Conservation (phyloP, 2,888 invertebrate species). For the Drymonia ruficornis region DNA sequence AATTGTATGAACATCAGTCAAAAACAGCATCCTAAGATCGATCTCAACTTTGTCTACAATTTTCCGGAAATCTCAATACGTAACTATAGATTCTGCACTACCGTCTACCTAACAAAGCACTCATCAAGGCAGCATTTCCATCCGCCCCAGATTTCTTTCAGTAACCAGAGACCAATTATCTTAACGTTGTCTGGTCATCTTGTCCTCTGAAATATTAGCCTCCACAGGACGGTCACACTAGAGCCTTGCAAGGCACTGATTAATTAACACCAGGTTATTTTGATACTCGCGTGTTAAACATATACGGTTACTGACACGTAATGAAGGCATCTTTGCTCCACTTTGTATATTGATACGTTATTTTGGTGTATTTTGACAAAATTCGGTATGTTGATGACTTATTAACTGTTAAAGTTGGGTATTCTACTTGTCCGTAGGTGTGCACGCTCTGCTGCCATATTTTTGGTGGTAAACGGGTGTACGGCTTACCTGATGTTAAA, state of each 20-base stretch:
- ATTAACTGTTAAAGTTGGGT: too few relatives aligned
- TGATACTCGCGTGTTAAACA: conserved; percentile 70
- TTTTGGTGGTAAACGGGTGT: too few relatives aligned
- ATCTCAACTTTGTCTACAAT: too few relatives aligned
- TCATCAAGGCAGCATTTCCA: conserved; percentile 23
- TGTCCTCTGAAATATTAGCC: conserved; percentile 62
- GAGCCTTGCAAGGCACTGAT: conserved; percentile 51
- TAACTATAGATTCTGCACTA: too few relatives aligned
- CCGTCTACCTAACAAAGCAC: too few relatives aligned
- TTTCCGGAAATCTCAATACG: too few relatives aligned
- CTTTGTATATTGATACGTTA: neutral
- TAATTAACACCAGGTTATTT: conserved; percentile 72
- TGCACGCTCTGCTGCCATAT: too few relatives aligned
- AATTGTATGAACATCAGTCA: too few relatives aligned
- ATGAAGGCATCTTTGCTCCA: conserved; percentile 58
- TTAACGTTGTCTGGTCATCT: conserved; percentile 62
- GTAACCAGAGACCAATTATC: conserved; percentile 70
- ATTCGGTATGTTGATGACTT: too few relatives aligned
- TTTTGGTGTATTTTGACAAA: neutral
- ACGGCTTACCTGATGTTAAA: too few relatives aligned
- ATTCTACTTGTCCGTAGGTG: too few relatives aligned
- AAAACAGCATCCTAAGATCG: too few relatives aligned
- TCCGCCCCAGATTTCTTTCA: conserved; percentile 48
- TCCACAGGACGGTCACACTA: conserved; percentile 50
- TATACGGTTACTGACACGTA: conserved; percentile 60